A percentile compares a stretch with the other conserved stretches of the same genome.
Evolutionary conservation across 2,797 vertebrate genomes (phyloP).

Genomic region (Myripristis jacobus): DNA sequence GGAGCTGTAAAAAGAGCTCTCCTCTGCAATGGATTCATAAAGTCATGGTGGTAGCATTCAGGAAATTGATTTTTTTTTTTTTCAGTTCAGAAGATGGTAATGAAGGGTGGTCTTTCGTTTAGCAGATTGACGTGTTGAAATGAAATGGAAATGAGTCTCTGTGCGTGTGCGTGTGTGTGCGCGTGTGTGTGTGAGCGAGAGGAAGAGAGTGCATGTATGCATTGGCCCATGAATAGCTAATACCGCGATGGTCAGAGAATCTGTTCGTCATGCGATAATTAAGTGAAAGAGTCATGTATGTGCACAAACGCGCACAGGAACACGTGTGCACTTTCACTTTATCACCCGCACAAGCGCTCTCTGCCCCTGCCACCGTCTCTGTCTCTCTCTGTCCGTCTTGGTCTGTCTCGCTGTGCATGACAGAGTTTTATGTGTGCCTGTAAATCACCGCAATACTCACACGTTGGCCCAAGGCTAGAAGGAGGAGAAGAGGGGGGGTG

Average conservation of each 20-base stretch:
- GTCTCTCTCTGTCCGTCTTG: constrained; percentile 34
- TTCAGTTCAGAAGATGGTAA: constrained; percentile 36
- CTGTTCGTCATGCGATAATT: constrained; percentile 14
- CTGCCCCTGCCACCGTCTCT: constrained; percentile 28
- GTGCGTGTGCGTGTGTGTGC: constrained; percentile 10
- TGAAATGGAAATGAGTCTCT: constrained; percentile 47
- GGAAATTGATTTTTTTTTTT: constrained; percentile 51
- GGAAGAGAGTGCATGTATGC: too few relatives aligned
- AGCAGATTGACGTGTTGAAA: constrained; percentile 51
- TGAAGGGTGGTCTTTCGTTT: constrained; percentile 27
- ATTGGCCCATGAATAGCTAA: too few relatives aligned
- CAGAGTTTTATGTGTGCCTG: constrained; percentile 61
- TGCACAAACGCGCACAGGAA: constrained; percentile 24
- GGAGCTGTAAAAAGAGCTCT: constrained; percentile 31
- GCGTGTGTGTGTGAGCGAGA: too few relatives aligned
- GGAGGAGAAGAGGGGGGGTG: constrained; percentile 23
- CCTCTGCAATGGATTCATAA: constrained; percentile 42
- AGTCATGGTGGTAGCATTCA: constrained; percentile 36
- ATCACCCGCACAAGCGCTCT: constrained; percentile 31
- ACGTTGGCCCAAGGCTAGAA: constrained; percentile 65
- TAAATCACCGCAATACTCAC: constrained; percentile 67
- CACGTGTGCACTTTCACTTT: constrained; percentile 5
- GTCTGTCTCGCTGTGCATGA: constrained; percentile 46
- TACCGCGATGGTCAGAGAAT: constrained; percentile 17
- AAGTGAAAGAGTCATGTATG: not conserved